phyloP scores from a whole-genome alignment of 1,140 invertebrate species.

The Agraylea sexmaculata region DNA sequence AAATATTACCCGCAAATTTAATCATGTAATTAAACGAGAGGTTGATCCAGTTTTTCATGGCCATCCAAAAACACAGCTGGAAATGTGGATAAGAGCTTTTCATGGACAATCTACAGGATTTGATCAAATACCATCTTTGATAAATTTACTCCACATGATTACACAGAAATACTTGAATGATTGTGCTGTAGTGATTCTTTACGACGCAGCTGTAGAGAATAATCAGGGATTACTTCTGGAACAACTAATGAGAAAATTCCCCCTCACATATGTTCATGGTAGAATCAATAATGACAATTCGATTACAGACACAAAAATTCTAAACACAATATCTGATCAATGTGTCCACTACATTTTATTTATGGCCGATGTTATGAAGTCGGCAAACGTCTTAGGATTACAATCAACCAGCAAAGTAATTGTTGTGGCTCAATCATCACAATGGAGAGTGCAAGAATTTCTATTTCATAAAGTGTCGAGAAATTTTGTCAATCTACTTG shows the following conservation, averaged over 20 bases:
- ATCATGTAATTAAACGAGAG: conserved; percentile 27
- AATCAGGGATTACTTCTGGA: conserved; percentile 42
- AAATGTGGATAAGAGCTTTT: conserved; percentile 39
- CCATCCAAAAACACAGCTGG: conserved; percentile 41
- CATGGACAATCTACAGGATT: conserved; percentile 28
- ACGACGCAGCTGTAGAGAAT: conserved; percentile 43
- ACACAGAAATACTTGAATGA: conserved; percentile 42
- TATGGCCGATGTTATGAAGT: conserved; percentile 45
- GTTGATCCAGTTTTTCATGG: conserved; percentile 38
- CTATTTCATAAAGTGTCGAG: conserved; percentile 44
- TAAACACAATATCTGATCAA: conserved; percentile 28
- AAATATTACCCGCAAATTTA: too few relatives aligned
- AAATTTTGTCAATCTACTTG: conserved; percentile 51
- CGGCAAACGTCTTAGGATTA: conserved; percentile 43
- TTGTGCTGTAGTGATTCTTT: conserved; percentile 49
- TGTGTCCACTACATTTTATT: conserved; percentile 54
- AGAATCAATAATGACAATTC: conserved; percentile 36
- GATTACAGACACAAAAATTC: conserved; percentile 27
- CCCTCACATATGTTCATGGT: conserved; percentile 45
- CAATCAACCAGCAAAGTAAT: conserved; percentile 47
- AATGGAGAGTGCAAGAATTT: conserved; percentile 60
- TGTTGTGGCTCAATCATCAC: conserved; percentile 49
- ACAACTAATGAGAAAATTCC: conserved; percentile 44
- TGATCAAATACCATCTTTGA: conserved; percentile 41
- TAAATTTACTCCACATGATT: conserved; percentile 43